These are phyloP conservation scores for Aptenodytes patagonicus DNA, from an alignment of 2,113 vertebrate species.

Conservation along the genomic window DNA sequence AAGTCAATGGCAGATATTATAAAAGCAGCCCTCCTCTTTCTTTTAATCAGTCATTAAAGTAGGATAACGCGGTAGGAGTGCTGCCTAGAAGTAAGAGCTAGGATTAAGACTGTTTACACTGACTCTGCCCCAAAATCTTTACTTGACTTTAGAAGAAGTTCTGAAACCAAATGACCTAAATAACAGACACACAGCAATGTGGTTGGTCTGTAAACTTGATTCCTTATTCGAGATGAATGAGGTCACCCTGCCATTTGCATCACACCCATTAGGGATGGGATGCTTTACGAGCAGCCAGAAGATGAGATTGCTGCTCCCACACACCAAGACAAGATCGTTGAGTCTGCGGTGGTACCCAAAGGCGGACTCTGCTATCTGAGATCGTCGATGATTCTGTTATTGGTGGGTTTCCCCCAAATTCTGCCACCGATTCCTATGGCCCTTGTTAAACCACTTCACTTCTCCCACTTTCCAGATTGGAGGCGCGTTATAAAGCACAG, in stretches of 20 bases:
- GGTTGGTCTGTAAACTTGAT: neutral
- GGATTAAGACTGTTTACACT: neutral
- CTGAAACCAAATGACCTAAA: neutral
- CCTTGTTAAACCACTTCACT: neutral
- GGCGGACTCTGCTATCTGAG: neutral
- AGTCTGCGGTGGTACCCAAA: neutral
- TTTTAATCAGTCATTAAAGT: neutral
- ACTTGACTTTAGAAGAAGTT: neutral
- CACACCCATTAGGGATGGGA: neutral
- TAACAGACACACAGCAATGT: neutral
- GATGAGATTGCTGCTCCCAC: neutral
- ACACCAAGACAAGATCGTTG: neutral
- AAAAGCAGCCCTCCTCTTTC: neutral
- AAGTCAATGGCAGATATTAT: neutral
- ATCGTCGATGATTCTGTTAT: neutral
- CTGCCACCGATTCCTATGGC: neutral
- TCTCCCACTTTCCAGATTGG: neutral
- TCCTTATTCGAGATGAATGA: neutral
- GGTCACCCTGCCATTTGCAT: neutral
- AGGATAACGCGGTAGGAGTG: neutral
- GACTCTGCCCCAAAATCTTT: neutral
- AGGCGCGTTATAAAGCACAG: neutral
- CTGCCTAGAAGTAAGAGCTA: neutral
- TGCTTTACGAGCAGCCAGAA: neutral
- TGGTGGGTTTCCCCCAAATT: neutral